Evolutionary conservation across 2,797 vertebrate genomes (phyloP), one percentile per base, ranked within the genome.

Genomic region (Anguilla obscura): DNA sequence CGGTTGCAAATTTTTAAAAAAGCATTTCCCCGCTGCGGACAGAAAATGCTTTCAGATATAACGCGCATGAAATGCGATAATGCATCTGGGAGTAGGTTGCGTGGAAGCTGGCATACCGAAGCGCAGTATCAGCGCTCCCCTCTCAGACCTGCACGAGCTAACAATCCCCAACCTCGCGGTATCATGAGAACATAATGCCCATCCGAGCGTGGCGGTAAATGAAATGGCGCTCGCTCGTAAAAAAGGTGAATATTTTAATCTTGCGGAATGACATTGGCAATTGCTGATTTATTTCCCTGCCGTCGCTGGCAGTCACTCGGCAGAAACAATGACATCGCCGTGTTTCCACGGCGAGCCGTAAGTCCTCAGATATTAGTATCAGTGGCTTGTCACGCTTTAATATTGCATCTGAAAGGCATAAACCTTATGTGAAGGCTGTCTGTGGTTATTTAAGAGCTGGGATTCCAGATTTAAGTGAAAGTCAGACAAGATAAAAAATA

Each of bases 191-290:
- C 52, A 89, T 90, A 89, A 86, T 86, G 86, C 84, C 88, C 87
- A 86, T 80, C 88, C 69, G 80, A 89, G 86, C 69, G 27, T 58
- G 50, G 87, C 87, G 85, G 87, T 88, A 88, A 90, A 89, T 86
- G 87, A 90, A 88, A 88, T 89, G 66, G 85, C 85, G 85, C 88
- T 89, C 85, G 85, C 87, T 85, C 48, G 71, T 87, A 88, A 90
- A 82, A 83, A 87, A 89, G 86, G 87, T 86, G 88, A 88, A 90
- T 90, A 79, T 90, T 88, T 90, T 86, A 88, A 89, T 89, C 87
- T 87, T 14, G 86, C 71, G 21, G 82, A 89, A 76, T 89, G 88
- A 88, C 87, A 88, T 58, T 86, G 40, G 66, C 87, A 88, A 89
- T 90, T 86, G 85, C 88, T 85, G 87, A 88, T 88, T 90, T 87